phyloP scores from a whole-genome alignment of 92 coral and sea anemone genomes.

The Phenganax subtilis region DNA sequence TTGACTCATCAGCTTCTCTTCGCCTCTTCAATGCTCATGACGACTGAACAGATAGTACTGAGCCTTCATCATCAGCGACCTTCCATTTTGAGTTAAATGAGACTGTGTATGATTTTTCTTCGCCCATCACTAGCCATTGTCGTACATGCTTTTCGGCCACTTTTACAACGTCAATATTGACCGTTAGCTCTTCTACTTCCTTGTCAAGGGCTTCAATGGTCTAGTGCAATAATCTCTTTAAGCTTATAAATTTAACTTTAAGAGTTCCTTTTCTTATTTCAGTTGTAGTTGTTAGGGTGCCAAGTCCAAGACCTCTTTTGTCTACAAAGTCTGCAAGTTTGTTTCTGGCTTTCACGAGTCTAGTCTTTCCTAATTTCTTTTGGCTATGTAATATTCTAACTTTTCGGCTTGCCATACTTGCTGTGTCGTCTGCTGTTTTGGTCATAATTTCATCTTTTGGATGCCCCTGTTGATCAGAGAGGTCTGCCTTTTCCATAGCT shows the following conservation, averaged over 20 bases:
- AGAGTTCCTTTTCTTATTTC: background rate
- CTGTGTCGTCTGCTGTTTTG: background rate
- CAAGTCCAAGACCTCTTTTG: background rate
- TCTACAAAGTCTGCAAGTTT: background rate
- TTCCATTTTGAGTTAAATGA: background rate
- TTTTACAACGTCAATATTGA: background rate
- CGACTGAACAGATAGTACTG: background rate
- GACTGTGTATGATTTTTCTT: background rate
- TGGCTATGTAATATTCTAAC: background rate
- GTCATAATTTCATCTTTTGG: background rate
- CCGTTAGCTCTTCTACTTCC: background rate
- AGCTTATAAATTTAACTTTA: background rate
- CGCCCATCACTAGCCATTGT: background rate
- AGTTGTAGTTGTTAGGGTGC: background rate
- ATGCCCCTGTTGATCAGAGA: background rate
- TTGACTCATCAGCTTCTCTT: background rate
- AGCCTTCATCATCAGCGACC: background rate
- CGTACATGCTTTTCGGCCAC: background rate
- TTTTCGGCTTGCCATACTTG: slow-evolving; percentile 1
- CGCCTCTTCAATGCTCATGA: slow-evolving; percentile 1
- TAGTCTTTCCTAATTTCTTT: slow-evolving; percentile 4
- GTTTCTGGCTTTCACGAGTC: slow-evolving; percentile 6
- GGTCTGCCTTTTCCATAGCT: no score
- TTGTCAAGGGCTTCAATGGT: background rate
- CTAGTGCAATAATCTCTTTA: background rate